These are phyloP conservation scores for Aegithalos caudatus DNA, from an alignment of 2,113 vertebrate genomes.

Conservation along the genomic window DNA sequence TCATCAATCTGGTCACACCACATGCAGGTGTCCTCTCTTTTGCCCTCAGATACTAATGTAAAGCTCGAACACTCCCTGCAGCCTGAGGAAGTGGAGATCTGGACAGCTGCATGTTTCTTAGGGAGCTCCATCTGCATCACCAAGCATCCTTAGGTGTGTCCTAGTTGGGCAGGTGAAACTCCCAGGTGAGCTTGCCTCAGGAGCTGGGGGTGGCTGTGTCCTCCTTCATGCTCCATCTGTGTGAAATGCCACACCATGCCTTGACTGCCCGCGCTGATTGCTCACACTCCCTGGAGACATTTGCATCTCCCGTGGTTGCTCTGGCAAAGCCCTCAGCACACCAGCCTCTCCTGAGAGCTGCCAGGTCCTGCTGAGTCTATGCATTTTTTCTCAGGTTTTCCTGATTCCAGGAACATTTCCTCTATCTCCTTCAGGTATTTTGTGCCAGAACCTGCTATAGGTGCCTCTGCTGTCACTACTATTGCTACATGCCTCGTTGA, in stretches of 20 bases:
- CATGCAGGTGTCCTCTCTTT: not conserved
- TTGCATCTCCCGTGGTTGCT: fast-evolving
- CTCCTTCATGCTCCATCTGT: not conserved
- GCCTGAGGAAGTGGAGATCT: not conserved
- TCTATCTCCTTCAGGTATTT: not conserved
- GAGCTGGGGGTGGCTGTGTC: not conserved
- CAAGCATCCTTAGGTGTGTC: not conserved
- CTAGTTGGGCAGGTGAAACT: not conserved
- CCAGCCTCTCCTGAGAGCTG: fast-evolving
- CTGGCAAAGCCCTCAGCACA: not conserved
- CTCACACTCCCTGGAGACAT: not conserved
- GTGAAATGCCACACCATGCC: too few relatives aligned
- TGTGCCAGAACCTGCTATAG: too few relatives aligned
- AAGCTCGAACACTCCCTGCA: not conserved
- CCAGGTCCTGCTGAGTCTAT: not conserved
- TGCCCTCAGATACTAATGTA: too few relatives aligned
- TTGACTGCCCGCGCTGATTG: fast-evolving
- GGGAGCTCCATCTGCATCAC: not conserved
- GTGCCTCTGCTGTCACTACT: fast-evolving
- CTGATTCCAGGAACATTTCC: not conserved
- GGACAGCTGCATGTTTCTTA: too few relatives aligned
- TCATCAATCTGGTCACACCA: not conserved
- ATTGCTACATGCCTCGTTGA: fast-evolving
- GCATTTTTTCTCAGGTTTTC: not conserved
- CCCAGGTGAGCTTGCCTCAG: not conserved